Evolutionary conservation across 2,113 vertebrate genomes (phyloP), one percentile per base, ranked within the genome.

Genomic region (Calidris pygmaea): DNA sequence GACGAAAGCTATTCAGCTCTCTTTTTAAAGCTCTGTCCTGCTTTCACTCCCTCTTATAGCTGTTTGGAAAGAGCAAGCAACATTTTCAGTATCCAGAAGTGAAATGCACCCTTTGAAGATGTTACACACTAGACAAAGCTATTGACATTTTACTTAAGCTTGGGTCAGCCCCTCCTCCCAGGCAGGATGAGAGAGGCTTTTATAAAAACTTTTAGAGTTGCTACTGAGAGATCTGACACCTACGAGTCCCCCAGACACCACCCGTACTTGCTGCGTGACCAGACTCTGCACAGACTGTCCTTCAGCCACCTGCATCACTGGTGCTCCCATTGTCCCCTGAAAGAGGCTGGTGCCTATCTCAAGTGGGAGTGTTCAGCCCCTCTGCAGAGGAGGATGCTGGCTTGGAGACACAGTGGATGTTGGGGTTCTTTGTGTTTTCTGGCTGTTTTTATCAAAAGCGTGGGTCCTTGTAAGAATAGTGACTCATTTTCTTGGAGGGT

Each of bases 221-320:
- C 6, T 45, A 11, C 17, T n/a, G 26, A 55, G 67, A 79, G 4
- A 70, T 1, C 30, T 66, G 68, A 27, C 22, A 47, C 13, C 34
- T 27, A 1, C 15, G 4, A 0, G 0, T 22, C 14, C 21, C n/a
- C 26, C 13, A 78, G 24, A 41, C 8, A 72, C 3, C 17, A n/a
- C 13, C 9, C 1, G 0, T n/a, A 7, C 10, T 50, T 47, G 15
- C 26, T 70, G 35, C 24, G 26, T 0, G 0, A 48, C 17, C 10
- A 48, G 32, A 16, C 26, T 53, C 53, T 63, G 18, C 41, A 47
- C 12, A 35, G 23, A 6, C 34, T 65, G 5, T 15, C 30, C 59
- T 82, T 78, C 37, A 58, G 18, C 18, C 39, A 39, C 7, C 12
- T 41, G 9, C 35, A 56, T 27, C 20, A 47, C 43, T 19, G 7